Evolutionary conservation across 2,113 vertebrate species (phyloP).

Genomic region (Tenebrosternarchus preto): DNA sequence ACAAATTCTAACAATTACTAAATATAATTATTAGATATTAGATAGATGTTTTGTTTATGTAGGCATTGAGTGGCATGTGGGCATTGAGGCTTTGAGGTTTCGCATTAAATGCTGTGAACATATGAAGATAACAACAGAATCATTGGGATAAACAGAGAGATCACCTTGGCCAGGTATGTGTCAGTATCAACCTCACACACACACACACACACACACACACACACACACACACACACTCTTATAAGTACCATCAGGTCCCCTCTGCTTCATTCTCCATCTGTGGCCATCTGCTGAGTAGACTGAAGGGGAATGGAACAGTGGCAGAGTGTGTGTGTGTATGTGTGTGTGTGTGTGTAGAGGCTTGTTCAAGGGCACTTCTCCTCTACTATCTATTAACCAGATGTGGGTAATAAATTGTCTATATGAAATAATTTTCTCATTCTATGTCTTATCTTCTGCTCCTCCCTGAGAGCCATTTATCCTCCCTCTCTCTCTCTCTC

Average conservation of each 20-base stretch:
- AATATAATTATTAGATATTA: no score
- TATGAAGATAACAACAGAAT: not conserved
- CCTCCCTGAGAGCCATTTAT: slow-evolving; percentile 7
- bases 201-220: no score
- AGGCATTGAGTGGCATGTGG: not conserved
- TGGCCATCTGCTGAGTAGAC: slow-evolving; percentile 20
- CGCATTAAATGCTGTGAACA: not conserved
- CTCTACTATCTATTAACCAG: slow-evolving; percentile 20
- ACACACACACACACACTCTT: not conserved
- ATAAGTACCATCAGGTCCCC: not conserved
- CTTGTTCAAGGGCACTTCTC: slow-evolving; percentile 9
- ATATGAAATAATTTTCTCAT: slow-evolving; percentile 25
- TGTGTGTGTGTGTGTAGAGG: not conserved
- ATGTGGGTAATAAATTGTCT: slow-evolving; percentile 13
- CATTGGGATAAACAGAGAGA: slow-evolving; percentile 4
- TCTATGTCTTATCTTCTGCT: slow-evolving; percentile 3
- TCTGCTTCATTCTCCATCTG: slow-evolving; percentile 36
- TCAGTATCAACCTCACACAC: not conserved
- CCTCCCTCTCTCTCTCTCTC: no score
- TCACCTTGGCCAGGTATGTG: slow-evolving; percentile 15
- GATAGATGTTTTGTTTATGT: no score
- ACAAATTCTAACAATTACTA: no score
- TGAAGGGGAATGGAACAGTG: slow-evolving; percentile 18
- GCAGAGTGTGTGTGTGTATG: not conserved
- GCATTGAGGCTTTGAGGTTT: not conserved